Conservation (phyloP, 1,140 invertebrate genomes). For the Paralvinella palmiformis region DNA sequence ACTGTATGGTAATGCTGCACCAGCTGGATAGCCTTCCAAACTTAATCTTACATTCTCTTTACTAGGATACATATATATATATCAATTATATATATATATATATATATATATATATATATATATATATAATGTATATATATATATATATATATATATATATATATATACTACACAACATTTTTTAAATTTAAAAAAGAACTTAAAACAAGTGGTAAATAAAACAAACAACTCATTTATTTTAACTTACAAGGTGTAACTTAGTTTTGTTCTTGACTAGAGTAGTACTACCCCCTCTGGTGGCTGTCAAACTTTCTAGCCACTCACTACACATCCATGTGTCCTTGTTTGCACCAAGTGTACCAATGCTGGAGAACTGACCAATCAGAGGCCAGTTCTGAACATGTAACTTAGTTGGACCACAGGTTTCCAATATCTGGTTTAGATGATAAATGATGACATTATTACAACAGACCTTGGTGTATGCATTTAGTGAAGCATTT, state of each 20-base stretch:
- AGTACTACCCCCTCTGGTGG: conserved; percentile 3
- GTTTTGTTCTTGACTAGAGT: conserved; percentile 14
- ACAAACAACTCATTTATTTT: too few species aligned
- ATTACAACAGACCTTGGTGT: too few species aligned
- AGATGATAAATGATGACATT: too few species aligned
- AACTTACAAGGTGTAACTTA: conserved; percentile 43
- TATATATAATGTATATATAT: too few species aligned
- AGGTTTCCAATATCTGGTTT: conserved; percentile 43
- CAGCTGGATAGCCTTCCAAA: conserved; percentile 75
- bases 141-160: too few species aligned
- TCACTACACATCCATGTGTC: conserved; percentile 66
- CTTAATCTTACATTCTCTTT: conserved; percentile 73
- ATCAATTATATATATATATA: too few species aligned
- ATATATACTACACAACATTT: too few species aligned
- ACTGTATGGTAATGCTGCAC: conserved; percentile 84
- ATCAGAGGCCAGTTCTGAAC: conserved; percentile 62
- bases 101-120: too few species aligned
- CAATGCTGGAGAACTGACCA: conserved; percentile 86
- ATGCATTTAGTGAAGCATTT: neutral
- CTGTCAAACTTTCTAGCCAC: conserved; percentile 58
- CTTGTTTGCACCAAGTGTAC: conserved; percentile 67
- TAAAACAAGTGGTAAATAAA: too few species aligned
- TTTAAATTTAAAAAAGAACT: too few species aligned
- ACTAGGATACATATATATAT: conserved; percentile 63
- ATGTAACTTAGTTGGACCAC: conserved; percentile 31